Evolutionary conservation across 2,797 vertebrate species (phyloP).

Genomic region (Coluber constrictor): DNA sequence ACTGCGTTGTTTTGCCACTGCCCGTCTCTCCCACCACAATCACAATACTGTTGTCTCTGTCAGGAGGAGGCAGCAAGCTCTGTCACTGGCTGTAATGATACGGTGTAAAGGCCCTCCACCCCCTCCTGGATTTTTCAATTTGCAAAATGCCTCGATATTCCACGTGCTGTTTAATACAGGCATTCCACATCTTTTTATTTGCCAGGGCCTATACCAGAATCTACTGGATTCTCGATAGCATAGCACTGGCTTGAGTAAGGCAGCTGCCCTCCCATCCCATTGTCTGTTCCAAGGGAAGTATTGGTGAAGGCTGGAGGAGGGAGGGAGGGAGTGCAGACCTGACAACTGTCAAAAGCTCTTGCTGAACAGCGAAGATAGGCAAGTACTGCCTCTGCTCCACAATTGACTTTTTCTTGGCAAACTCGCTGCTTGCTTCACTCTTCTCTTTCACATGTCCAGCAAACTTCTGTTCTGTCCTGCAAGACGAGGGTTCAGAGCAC

Average conservation of each 20-base stretch:
- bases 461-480: conserved; percentile 95
- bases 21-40: conserved; percentile 98
- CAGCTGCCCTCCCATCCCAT: background rate
- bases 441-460: conserved; percentile 97
- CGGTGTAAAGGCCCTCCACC: background rate
- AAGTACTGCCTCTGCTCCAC: conserved; percentile 95
- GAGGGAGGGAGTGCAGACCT: conserved; percentile 63
- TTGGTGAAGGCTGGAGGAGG: background rate
- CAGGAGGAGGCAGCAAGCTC: background rate
- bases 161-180: background rate
- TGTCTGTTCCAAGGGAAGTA: background rate
- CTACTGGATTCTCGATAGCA: background rate
- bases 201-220: background rate
- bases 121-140: background rate
- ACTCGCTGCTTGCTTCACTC: conserved; percentile 92
- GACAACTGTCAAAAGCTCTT: conserved; percentile 95
- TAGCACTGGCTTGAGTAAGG: background rate
- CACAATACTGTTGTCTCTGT: conserved; percentile 97
- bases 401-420: conserved; percentile 93
- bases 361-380: conserved; percentile 95
- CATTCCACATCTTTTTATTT: background rate
- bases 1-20: conserved; percentile 96
- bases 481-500: conserved; percentile 31
- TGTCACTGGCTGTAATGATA: background rate
- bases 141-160: background rate